Percentiles rank a stretch among this genome's conserved stretches.
Conservation (phyloP, 2,113 vertebrate species). For the Blennius ocellaris region DNA sequence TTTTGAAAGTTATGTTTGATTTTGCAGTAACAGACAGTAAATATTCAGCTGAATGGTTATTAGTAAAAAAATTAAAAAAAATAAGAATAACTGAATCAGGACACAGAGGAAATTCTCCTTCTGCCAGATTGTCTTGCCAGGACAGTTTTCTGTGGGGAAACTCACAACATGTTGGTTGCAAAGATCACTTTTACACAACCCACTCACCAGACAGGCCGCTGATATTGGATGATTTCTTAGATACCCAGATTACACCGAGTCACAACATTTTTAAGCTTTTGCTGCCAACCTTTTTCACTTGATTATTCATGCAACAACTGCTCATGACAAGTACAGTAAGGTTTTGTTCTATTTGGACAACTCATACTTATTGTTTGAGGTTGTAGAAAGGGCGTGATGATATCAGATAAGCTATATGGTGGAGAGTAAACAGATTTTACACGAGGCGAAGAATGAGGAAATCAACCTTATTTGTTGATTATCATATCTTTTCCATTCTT, state of each 20-base stretch:
- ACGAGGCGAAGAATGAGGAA: neutral
- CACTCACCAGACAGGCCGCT: constrained; percentile 55
- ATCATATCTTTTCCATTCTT: too few relatives aligned
- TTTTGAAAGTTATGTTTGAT: constrained; percentile 20
- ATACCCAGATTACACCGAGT: constrained; percentile 30
- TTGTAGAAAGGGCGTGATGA: neutral
- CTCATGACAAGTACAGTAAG: constrained; percentile 3
- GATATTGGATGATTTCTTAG: constrained; percentile 31
- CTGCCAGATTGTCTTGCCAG: constrained; percentile 47
- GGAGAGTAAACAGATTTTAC: neutral
- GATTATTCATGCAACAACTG: constrained; percentile 33
- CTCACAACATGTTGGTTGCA: constrained; percentile 60
- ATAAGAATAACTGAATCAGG: constrained; percentile 44
- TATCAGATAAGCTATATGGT: neutral
- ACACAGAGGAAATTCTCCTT: constrained; percentile 27
- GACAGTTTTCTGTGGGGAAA: constrained; percentile 62
- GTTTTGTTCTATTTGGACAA: constrained; percentile 13
- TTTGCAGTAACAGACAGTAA: constrained; percentile 18
- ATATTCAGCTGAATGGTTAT: constrained; percentile 37
- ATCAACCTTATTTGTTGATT: too few relatives aligned
- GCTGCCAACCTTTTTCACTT: constrained; percentile 33
- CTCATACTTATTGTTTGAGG: neutral
- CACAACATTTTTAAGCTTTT: constrained; percentile 44
- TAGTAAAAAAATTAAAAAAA: neutral
- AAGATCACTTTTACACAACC: constrained; percentile 58